Evolutionary conservation across 2,797 vertebrate species (phyloP).

Genomic region (Zalophus californianus): DNA sequence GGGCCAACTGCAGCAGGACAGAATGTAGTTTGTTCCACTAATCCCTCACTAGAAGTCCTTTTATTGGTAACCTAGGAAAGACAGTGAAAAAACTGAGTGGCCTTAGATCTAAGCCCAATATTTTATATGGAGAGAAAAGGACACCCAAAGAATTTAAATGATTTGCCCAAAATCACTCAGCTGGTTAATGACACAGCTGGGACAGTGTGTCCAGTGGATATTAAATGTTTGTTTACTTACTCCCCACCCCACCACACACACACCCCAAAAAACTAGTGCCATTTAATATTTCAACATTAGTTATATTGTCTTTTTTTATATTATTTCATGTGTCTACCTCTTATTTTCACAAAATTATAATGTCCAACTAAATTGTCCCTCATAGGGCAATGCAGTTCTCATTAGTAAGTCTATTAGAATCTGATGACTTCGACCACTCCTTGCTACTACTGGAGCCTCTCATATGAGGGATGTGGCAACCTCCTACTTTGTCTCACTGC

Average conservation of each 20-base stretch:
- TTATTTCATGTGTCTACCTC: background rate
- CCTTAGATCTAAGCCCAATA: background rate
- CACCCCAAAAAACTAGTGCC: background rate
- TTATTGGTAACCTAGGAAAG: background rate
- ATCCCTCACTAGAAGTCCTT: background rate
- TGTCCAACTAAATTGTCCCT: background rate
- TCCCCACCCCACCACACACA: background rate
- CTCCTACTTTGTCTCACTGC: background rate
- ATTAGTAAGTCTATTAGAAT: background rate
- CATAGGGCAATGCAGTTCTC: background rate
- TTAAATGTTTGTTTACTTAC: background rate
- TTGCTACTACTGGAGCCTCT: background rate
- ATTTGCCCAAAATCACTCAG: background rate
- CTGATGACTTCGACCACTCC: background rate
- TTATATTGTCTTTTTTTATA: background rate
- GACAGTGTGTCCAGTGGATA: background rate
- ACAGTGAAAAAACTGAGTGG: background rate
- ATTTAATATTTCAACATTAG: background rate
- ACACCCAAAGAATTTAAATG: background rate
- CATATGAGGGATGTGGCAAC: background rate
- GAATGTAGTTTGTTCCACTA: background rate
- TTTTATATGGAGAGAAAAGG: constrained; percentile 28
- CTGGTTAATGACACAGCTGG: background rate
- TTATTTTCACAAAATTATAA: too few relatives aligned
- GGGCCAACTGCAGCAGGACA: background rate